Evolutionary conservation across 2,113 vertebrate genomes (phyloP).

Genomic region (Phyllostomus discolor): DNA sequence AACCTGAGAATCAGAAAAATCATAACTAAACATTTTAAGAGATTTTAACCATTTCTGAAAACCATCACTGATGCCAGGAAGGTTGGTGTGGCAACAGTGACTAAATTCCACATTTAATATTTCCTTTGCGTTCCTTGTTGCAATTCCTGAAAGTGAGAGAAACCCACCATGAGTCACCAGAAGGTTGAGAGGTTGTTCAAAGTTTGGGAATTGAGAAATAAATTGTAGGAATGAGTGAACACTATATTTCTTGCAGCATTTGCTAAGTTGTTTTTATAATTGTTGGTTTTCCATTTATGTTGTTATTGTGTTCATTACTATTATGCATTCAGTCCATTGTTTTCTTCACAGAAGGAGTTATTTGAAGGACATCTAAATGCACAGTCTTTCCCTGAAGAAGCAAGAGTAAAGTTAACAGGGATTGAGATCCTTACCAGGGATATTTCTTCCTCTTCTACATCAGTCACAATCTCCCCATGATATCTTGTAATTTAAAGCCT

Average conservation of each 20-base stretch:
- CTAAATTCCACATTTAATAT: background rate
- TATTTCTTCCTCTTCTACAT: background rate
- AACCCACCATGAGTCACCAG: background rate
- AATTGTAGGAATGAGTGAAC: background rate
- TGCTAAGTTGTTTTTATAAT: background rate
- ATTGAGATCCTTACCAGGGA: background rate
- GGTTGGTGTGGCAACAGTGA: background rate
- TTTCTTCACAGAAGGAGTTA: background rate
- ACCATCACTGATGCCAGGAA: background rate
- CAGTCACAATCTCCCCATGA: background rate
- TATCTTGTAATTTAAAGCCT: background rate
- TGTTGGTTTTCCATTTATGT: background rate
- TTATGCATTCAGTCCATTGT: background rate
- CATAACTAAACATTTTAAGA: background rate
- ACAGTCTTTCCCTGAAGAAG: background rate
- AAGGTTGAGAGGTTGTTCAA: background rate
- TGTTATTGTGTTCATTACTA: background rate
- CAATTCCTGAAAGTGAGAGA: constrained; percentile 28
- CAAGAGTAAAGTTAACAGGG: background rate
- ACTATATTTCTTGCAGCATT: background rate
- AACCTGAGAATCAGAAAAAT: background rate
- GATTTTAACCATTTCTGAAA: background rate
- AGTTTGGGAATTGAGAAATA: background rate
- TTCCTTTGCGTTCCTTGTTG: background rate
- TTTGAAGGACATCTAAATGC: background rate